Percentiles rank a stretch among this genome's conserved stretches.
Conservation (phyloP, 1,140 invertebrate species). For the Bathynomus jamesi region DNA sequence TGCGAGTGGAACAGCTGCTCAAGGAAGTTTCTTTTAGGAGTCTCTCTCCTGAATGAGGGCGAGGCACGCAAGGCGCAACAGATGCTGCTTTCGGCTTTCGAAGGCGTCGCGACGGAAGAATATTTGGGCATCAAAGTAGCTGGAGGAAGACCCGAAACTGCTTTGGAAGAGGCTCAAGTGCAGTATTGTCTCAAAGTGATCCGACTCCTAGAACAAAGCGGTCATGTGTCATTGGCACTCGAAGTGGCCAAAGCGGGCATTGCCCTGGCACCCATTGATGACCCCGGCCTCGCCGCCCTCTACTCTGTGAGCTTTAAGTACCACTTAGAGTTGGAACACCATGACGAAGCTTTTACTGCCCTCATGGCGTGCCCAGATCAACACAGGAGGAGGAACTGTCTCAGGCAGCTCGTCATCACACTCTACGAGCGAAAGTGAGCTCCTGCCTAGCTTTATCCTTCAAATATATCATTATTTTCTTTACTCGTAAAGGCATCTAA, state of each 20-base stretch:
- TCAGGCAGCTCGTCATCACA: conserved; percentile 71
- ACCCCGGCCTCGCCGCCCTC: conserved; percentile 64
- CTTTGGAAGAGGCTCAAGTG: conserved; percentile 58
- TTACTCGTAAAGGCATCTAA: too few relatives aligned
- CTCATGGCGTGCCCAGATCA: conserved; percentile 70
- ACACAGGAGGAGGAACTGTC: conserved; percentile 66
- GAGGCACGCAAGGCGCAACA: conserved; percentile 62
- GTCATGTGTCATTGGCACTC: conserved; percentile 66
- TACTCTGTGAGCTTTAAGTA: conserved; percentile 82
- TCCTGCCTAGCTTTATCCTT: conserved; percentile 45
- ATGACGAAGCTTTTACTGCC: conserved; percentile 69
- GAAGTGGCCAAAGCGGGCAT: conserved; percentile 68
- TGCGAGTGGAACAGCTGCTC: conserved; percentile 71
- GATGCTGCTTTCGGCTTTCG: conserved; percentile 61
- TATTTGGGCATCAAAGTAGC: conserved; percentile 55
- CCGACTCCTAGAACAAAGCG: conserved; percentile 73
- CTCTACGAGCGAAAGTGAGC: conserved; percentile 60
- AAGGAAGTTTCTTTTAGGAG: conserved; percentile 59
- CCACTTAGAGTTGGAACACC: conserved; percentile 70
- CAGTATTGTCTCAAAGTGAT: conserved; percentile 61
- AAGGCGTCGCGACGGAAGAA: conserved; percentile 63
- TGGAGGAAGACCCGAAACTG: conserved; percentile 50
- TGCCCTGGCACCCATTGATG: conserved; percentile 55
- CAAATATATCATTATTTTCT: conserved; percentile 19
- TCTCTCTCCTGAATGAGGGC: conserved; percentile 46